Percentiles rank a stretch among this genome's conserved stretches.
These are phyloP conservation scores for Perizoma flavofasciatum DNA, from an alignment of 2,888 invertebrate genomes.

Conservation along the genomic window DNA sequence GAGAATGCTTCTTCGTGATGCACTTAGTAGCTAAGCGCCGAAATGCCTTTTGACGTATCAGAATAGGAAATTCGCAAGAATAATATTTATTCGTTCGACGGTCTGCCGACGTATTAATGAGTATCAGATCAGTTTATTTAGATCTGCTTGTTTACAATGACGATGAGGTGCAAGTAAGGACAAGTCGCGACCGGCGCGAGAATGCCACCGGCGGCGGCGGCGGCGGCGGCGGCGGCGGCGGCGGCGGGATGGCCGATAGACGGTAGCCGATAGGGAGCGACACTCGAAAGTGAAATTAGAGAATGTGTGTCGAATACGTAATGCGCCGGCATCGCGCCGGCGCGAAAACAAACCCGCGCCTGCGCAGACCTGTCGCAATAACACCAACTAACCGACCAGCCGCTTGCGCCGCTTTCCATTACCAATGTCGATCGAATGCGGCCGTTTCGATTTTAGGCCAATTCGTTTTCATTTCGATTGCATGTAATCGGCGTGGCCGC, in stretches of 20 bases:
- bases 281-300: constrained; percentile 46
- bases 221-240: not conserved
- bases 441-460: constrained; percentile 30
- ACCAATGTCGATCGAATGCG: constrained; percentile 34
- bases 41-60: no score
- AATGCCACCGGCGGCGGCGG: no score
- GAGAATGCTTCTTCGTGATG: no score
- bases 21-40: no score
- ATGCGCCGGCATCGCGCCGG: constrained; percentile 14
- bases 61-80: no score
- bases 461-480: constrained; percentile 27
- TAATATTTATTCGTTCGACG: no score
- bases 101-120: no score
- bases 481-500: constrained; percentile 4
- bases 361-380: constrained; percentile 13
- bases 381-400: not conserved
- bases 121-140: no score
- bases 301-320: constrained; percentile 41
- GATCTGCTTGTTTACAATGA: no score
- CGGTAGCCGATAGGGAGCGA: constrained; percentile 30
- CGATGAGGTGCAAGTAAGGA: no score
- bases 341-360: constrained; percentile 7
- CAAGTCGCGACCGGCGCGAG: no score
- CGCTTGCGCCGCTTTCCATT: constrained; percentile 32
- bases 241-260: not conserved